A percentile compares a stretch with the other conserved stretches of the same genome.
Evolutionary conservation across 2,113 vertebrate species (phyloP).

Genomic region (cat (Felis catus)): F.catus_Fca126_mat1.0 CM031421.1:24183001-24183500

Average conservation of each 20-base stretch:
- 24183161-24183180: background rate
- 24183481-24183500: background rate
- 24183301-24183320: background rate
- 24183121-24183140: background rate
- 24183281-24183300: background rate
- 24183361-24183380: background rate
- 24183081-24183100: background rate
- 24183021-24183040: background rate
- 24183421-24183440: background rate
- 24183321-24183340: background rate
- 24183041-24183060: background rate
- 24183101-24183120: background rate
- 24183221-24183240: background rate
- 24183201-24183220: background rate
- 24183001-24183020: background rate
- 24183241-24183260: background rate
- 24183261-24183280: background rate
- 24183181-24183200: background rate
- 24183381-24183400: background rate
- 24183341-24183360: background rate
- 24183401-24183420: background rate
- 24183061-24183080: background rate
- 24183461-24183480: background rate
- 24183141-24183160: background rate
- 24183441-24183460: background rate